Evolutionary conservation across 2,888 invertebrate genomes (phyloP).

Genomic region (Petrophora chlorosata): DNA sequence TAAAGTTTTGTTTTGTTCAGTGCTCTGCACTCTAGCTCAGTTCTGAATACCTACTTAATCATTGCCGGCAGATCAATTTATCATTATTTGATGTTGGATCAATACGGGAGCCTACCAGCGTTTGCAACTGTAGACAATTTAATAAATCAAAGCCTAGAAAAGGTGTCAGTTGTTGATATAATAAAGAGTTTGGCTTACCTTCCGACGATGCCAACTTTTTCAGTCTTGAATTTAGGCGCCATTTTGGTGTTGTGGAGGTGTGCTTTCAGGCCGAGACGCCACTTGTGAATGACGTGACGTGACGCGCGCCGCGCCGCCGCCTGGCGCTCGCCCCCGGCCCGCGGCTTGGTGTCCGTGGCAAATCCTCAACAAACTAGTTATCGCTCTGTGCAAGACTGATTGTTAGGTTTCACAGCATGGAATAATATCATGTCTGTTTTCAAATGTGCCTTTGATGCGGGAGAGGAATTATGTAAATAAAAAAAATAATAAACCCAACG

Average conservation of each 20-base stretch:
- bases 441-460: no score
- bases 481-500: no score
- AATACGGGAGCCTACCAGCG: no score
- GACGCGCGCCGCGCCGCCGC: no score
- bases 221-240: constrained; percentile 75
- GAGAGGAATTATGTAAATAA: no score
- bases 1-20: background rate
- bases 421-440: background rate
- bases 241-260: constrained; percentile 41
- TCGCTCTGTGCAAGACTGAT: constrained; percentile 42
- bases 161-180: no score
- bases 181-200: constrained; percentile 83
- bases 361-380: constrained; percentile 50
- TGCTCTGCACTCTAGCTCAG: no score
- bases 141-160: no score
- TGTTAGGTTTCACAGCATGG: constrained; percentile 12
- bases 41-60: background rate
- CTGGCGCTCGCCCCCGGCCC: no score
- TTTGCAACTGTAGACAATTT: no score
- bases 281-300: constrained; percentile 51
- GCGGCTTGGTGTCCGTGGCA: no score
- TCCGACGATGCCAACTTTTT: constrained; percentile 90
- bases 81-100: no score
- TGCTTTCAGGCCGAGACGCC: constrained; percentile 41
- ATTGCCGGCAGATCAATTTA: background rate